These are phyloP conservation scores for Gasteruption jaculator DNA, from an alignment of 2,888 invertebrate genomes.

Conservation along the genomic window DNA sequence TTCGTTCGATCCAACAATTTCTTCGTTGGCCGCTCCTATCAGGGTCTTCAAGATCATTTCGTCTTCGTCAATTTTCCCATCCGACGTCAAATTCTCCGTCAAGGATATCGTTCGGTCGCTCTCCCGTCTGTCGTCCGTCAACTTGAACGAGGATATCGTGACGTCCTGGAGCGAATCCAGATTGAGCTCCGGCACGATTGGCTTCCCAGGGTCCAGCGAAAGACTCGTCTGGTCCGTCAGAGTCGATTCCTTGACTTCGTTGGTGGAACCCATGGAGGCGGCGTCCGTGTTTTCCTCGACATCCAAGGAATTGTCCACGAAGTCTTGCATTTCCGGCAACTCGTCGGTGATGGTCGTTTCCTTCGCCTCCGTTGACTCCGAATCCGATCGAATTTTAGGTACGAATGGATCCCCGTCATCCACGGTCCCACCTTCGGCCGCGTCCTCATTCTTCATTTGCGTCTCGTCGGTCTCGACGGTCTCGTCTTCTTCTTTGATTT, in stretches of 20 bases:
- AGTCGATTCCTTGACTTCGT: conserved; percentile 34
- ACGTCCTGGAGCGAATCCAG: conserved; percentile 42
- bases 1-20: no score
- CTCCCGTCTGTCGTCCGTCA: conserved; percentile 30
- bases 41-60: no score
- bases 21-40: no score
- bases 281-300: conserved; percentile 26
- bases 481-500: conserved; percentile 27
- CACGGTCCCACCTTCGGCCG: not conserved
- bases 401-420: not conserved
- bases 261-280: conserved; percentile 25
- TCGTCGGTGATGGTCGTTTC: conserved; percentile 22
- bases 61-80: conserved; percentile 17
- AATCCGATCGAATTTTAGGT: no score
- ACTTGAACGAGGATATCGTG: conserved; percentile 40
- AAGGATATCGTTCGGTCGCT: conserved; percentile 25
- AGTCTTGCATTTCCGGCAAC: conserved; percentile 14
- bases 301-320: conserved; percentile 25
- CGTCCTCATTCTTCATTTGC: conserved; percentile 7
- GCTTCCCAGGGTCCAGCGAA: conserved; percentile 30
- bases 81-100: conserved; percentile 24
- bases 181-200: conserved; percentile 43
- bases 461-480: conserved; percentile 4
- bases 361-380: conserved; percentile 1
- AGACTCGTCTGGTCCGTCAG: conserved; percentile 22